Conservation (phyloP, 2,797 vertebrate species). For the Semaprochilodus insignis region DNA sequence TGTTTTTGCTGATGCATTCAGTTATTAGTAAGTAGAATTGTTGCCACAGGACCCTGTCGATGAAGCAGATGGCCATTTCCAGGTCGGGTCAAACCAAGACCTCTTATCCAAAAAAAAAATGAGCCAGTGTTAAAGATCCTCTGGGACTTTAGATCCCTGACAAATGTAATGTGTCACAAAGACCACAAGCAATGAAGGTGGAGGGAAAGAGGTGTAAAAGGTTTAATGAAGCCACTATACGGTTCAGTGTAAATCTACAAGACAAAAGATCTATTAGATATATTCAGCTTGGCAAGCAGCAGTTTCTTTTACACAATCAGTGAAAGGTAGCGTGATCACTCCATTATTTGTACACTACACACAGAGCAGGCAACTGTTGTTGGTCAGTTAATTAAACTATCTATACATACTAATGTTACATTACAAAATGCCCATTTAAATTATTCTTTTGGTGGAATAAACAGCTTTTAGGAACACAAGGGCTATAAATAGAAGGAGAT, state of each 20-base stretch:
- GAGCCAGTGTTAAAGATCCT: neutral
- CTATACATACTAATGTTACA: too few species aligned
- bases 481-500: too few species aligned
- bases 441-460: too few species aligned
- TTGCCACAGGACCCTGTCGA: constrained; percentile 17
- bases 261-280: neutral
- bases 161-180: neutral
- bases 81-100: constrained; percentile 18
- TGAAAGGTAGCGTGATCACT: neutral
- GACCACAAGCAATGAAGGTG: neutral
- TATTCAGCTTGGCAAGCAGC: neutral
- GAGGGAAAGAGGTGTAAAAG: neutral
- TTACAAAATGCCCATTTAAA: too few species aligned
- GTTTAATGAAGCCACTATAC: neutral
- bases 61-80: constrained; percentile 25
- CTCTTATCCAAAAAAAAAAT: neutral
- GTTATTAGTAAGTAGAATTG: neutral
- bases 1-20: neutral
- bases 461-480: too few species aligned
- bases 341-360: neutral
- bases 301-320: neutral
- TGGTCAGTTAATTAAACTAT: too few species aligned
- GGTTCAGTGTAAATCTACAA: neutral
- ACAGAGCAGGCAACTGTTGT: too few species aligned
- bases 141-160: constrained; percentile 3